These are phyloP conservation scores for Hemistola chrysoprasaria DNA, from an alignment of 2,888 invertebrate species.

Conservation along the genomic window DNA sequence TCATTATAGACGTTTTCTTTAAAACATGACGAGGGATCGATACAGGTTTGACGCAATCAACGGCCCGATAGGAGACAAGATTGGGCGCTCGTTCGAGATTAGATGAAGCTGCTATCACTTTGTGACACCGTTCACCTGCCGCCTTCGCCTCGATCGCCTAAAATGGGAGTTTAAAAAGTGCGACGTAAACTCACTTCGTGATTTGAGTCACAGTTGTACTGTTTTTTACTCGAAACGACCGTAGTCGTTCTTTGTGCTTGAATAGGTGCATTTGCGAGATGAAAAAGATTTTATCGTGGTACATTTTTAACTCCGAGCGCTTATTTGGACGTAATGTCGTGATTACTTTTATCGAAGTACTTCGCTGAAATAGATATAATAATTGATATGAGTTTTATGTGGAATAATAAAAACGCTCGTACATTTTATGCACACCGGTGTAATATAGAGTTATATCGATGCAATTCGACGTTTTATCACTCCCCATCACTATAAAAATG, in stretches of 20 bases:
- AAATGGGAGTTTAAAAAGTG: slow-evolving; percentile 36
- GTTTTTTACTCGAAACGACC: slow-evolving; percentile 44
- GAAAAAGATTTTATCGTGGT: slow-evolving; percentile 33
- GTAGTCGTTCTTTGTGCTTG: slow-evolving; percentile 29
- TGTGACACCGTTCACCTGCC: slow-evolving; percentile 44
- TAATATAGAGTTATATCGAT: slow-evolving; percentile 33
- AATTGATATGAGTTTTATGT: slow-evolving; percentile 34
- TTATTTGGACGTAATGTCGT: slow-evolving; percentile 30
- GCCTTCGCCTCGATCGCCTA: slow-evolving; percentile 30
- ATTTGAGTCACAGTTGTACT: slow-evolving; percentile 43
- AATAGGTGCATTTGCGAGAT: slow-evolving; percentile 35
- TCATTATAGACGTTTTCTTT: slow-evolving; percentile 49
- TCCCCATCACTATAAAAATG: slow-evolving; percentile 33
- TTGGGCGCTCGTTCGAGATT: slow-evolving; percentile 50
- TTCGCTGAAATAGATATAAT: slow-evolving; percentile 27
- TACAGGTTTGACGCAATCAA: slow-evolving; percentile 49
- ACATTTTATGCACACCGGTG: slow-evolving; percentile 32
- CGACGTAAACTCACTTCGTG: slow-evolving; percentile 43
- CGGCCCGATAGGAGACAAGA: slow-evolving; percentile 56
- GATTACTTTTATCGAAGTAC: slow-evolving; percentile 29
- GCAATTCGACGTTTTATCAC: slow-evolving; percentile 32
- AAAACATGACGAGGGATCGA: slow-evolving; percentile 30
- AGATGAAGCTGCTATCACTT: slow-evolving; percentile 52
- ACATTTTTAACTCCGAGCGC: slow-evolving; percentile 31
- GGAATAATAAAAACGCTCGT: slow-evolving; percentile 28